These are phyloP conservation scores for Polydrusus tereticollis DNA, from an alignment of 2,888 invertebrate species.

Conservation along the genomic window DNA sequence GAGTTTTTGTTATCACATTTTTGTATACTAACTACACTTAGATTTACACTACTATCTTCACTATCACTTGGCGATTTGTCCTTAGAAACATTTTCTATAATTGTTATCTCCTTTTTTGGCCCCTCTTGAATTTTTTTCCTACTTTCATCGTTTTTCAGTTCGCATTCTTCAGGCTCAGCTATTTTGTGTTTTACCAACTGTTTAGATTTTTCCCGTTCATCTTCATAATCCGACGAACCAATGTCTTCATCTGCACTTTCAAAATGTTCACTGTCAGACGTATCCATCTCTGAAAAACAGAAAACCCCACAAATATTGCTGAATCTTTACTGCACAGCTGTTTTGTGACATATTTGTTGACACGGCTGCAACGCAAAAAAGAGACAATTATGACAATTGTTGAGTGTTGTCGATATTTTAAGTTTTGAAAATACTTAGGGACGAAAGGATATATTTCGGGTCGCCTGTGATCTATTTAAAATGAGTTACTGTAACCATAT, in stretches of 20 bases:
- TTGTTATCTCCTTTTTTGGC: background rate
- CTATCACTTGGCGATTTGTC: background rate
- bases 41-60: background rate
- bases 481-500: too few species aligned
- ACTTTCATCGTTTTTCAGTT: slow-evolving; percentile 22
- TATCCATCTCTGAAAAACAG: slow-evolving; percentile 70
- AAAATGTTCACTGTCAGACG: slow-evolving; percentile 82
- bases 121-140: background rate
- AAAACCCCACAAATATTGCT: slow-evolving; percentile 2
- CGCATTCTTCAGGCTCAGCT: slow-evolving; percentile 29
- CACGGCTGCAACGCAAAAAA: slow-evolving; percentile 7
- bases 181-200: slow-evolving; percentile 18
- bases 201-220: slow-evolving; percentile 27
- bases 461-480: too few species aligned
- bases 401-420: background rate
- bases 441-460: background rate
- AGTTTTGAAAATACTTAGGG: background rate
- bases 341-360: slow-evolving; percentile 4
- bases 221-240: slow-evolving; percentile 67
- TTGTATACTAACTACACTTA: background rate
- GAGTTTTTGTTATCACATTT: background rate
- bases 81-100: background rate
- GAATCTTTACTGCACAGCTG: background rate
- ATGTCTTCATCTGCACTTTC: slow-evolving; percentile 83
- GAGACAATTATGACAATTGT: background rate